A percentile compares a stretch with the other conserved stretches of the same genome.
Conservation (phyloP, 2,797 vertebrate genomes). For the Siniperca obscura region DNA sequence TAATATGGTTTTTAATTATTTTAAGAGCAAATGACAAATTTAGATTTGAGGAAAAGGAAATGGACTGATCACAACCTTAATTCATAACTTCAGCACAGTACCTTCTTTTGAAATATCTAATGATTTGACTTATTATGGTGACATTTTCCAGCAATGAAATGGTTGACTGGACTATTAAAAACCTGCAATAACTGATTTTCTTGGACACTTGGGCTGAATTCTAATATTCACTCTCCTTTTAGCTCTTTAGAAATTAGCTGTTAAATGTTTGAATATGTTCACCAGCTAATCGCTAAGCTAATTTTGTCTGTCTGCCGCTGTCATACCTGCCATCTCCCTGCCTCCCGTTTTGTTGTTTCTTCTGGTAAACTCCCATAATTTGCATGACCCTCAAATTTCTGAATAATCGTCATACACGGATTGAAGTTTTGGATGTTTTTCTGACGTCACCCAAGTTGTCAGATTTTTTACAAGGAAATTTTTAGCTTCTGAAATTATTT, state of each 20-base stretch:
- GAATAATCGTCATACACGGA: too few relatives aligned
- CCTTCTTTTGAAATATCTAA: conserved; percentile 16
- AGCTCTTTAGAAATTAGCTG: background rate
- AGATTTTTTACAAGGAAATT: too few relatives aligned
- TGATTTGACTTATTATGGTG: background rate
- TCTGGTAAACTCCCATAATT: too few relatives aligned
- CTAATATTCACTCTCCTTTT: background rate
- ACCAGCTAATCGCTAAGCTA: background rate
- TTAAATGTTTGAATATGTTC: background rate
- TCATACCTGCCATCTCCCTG: too few relatives aligned
- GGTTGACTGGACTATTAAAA: background rate
- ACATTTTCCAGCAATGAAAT: background rate
- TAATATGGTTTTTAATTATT: background rate
- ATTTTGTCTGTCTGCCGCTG: background rate
- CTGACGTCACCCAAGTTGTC: too few relatives aligned
- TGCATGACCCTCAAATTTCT: too few relatives aligned
- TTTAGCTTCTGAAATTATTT: too few relatives aligned
- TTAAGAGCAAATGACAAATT: background rate
- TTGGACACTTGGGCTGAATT: too few relatives aligned
- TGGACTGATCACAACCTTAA: background rate
- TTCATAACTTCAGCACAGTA: background rate
- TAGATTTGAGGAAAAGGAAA: background rate
- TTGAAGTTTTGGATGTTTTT: too few relatives aligned
- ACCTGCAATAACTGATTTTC: too few relatives aligned
- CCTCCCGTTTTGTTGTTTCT: too few relatives aligned